These are phyloP conservation scores for Cantharis rufa DNA, from an alignment of 2,888 invertebrate species.

Conservation along the genomic window DNA sequence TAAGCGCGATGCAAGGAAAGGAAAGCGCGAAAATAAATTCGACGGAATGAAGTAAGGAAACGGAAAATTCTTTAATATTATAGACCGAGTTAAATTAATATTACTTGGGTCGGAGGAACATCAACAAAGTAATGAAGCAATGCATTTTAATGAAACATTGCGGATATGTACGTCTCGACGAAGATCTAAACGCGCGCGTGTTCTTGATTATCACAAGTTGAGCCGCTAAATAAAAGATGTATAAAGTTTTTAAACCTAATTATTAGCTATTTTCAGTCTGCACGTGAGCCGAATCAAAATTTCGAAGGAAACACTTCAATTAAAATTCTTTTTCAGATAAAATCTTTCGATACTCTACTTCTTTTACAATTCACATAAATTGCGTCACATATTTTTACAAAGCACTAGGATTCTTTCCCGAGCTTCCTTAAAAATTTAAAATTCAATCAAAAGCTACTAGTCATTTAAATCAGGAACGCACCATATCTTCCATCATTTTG, in stretches of 20 bases:
- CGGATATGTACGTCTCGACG: slow-evolving; percentile 19
- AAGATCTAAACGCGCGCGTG: slow-evolving; percentile 5
- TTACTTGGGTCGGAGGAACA: slow-evolving; percentile 29
- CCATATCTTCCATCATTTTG: slow-evolving; percentile 6
- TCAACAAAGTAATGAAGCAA: slow-evolving; percentile 32
- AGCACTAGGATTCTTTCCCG: neutral
- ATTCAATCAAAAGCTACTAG: slow-evolving; percentile 8
- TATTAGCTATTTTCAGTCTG: slow-evolving; percentile 6
- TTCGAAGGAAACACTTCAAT: slow-evolving; percentile 1
- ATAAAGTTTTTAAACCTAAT: slow-evolving; percentile 13
- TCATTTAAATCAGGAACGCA: neutral
- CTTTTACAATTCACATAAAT: neutral
- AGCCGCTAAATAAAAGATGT: slow-evolving; percentile 9
- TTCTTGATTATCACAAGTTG: slow-evolving; percentile 14
- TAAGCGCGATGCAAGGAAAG: neutral
- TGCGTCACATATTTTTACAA: neutral
- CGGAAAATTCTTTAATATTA: slow-evolving; percentile 29
- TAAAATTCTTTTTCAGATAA: slow-evolving; percentile 3
- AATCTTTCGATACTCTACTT: neutral
- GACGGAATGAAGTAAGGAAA: slow-evolving; percentile 21
- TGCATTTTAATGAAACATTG: slow-evolving; percentile 32
- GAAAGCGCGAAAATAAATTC: slow-evolving; percentile 22
- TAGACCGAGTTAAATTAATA: slow-evolving; percentile 31
- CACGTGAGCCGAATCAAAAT: neutral
- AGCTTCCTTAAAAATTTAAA: slow-evolving; percentile 1